A percentile compares a stretch with the other conserved stretches of the same genome.
Conservation (phyloP, 2,888 invertebrate species). For the Luperina testacea region DNA sequence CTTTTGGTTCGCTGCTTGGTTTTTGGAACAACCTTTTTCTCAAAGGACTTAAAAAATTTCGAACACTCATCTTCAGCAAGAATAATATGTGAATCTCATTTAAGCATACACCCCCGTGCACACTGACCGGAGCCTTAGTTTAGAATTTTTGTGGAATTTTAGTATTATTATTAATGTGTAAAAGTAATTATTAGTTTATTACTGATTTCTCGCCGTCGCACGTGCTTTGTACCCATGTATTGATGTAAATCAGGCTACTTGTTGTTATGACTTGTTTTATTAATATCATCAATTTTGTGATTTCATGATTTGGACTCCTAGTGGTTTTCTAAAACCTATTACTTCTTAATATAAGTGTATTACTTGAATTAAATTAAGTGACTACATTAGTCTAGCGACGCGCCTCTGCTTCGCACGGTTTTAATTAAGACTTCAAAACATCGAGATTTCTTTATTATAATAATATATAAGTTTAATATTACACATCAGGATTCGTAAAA, state of each 20-base stretch:
- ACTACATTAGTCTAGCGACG: neutral
- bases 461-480: neutral
- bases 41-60: neutral
- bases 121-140: neutral
- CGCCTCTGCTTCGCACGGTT: neutral
- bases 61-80: no score
- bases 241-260: neutral
- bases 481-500: slow-evolving; percentile 8
- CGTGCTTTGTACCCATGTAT: neutral
- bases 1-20: no score
- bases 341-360: neutral
- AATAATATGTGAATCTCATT: neutral
- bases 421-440: neutral
- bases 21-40: neutral
- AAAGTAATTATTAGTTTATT: neutral
- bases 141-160: neutral
- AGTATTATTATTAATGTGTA: neutral
- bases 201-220: neutral
- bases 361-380: neutral
- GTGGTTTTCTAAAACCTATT: neutral
- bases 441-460: slow-evolving; percentile 8
- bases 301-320: neutral
- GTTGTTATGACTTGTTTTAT: neutral
- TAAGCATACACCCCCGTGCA: neutral
- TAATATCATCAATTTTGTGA: neutral